Evolutionary conservation across 2,797 vertebrate species (phyloP), one percentile per base, ranked within the genome.

Genomic region (Coregonus suidteri): DNA sequence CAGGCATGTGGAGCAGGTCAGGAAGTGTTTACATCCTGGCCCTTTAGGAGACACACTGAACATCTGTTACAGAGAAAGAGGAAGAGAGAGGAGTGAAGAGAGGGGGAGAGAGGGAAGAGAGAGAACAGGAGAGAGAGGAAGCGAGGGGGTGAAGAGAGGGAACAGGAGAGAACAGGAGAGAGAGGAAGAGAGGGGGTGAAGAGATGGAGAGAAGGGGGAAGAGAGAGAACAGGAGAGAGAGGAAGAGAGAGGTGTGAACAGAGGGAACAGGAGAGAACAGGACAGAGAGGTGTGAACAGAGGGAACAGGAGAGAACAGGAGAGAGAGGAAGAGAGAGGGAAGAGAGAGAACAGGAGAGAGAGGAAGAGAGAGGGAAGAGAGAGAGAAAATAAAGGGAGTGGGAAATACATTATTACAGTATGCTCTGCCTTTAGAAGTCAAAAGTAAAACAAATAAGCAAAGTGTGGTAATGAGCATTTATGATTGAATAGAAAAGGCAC

Each of bases 11-110:
- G 93, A 89, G 85, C 98, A 99, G 0, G 95, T 96, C 76, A 95
- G 88, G 74, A 97, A 97, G 88, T 99, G 98, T 34, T 7, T 91
- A 88, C 98, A 99, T n/a, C 98, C 98, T 0, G 98, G 98, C 41
- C 97, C 97, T 1, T 70, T 88, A 79, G 95, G 73, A 0, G 95
- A 95, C 37, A 99, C 94, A 72, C 81, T 94, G 88, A 96, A 96
- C 86, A 98, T 86, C 98, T 99, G 81, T 62, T 82, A 14, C 9
- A 3, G 16, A 62, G 34, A 72, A 15, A 47, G 31, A 51, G 56
- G 54, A 20, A 18, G 14, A 34, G 62, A 31, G 52, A 30, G 9
- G 13, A 31, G 13, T 30, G 18, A 16, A 25, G 54, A 31, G 37
- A n/a, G 13, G 25, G 14, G 47, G 4, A 47, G 53, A 56, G 5